Evolutionary conservation across 2,888 invertebrate species (phyloP), one percentile per base, ranked within the genome.

Genomic region (Cordilura impudica): DNA sequence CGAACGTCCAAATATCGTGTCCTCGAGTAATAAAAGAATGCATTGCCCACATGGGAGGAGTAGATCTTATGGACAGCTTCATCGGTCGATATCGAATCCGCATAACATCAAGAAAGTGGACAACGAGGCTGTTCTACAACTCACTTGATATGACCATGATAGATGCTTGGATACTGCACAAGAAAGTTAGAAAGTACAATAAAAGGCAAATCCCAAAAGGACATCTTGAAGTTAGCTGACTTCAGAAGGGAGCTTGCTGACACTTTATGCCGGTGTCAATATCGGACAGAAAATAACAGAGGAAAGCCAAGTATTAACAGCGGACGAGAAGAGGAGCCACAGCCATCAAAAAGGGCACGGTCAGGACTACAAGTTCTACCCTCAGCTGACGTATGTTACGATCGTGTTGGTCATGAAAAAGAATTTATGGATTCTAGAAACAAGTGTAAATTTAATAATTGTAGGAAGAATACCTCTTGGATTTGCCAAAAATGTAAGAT

Each of bases 41-140:
- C n/a, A 60, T 43, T 43, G 43, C 43, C n/a, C 60, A 60, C 43
- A 60, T 60, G 43, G 39, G 19, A 58, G 58, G 58, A n/a, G n/a
- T n/a, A n/a, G n/a, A n/a, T n/a, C n/a, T n/a, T n/a, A n/a, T n/a
- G n/a, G n/a, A n/a, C n/a, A n/a, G n/a, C n/a, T n/a, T n/a, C n/a
- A n/a, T n/a, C n/a, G n/a, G n/a, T n/a, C n/a, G n/a, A n/a, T n/a
- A n/a, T n/a, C n/a, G n/a, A n/a, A n/a, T n/a, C n/a, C n/a, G n/a
- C n/a, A 61, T 61, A n/a, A 45, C 21, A 45, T 23, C 23, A 19
- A 45, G 43, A 29, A 45, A 61, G 18, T 61, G 14, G 26, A 45
- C 43, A 23, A 21, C 16, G 10, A 43, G 23, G 12, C 61, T 61
- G 14, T 61, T 45, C 43, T 26, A 47, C 19, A 12, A 43, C 45